Percentiles rank a stretch among this genome's conserved stretches.
phyloP scores from a whole-genome alignment of 2,797 vertebrate genomes.

The Lagorchestes hirsutus region DNA sequence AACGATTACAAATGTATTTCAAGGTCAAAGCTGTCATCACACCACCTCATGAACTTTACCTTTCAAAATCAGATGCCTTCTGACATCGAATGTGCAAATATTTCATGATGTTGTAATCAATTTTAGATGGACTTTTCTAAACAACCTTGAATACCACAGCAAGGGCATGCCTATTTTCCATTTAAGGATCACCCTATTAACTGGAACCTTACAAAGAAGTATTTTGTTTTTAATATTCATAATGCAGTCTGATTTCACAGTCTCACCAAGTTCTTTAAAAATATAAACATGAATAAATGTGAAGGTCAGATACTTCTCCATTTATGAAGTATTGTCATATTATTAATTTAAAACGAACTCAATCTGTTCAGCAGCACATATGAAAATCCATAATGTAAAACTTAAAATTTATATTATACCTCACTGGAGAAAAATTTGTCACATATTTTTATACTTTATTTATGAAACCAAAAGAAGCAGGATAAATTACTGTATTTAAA shows the following conservation, averaged over 20 bases:
- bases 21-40: conserved; percentile 45
- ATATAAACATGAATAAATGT: conserved; percentile 38
- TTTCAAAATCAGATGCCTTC: conserved; percentile 29
- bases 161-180: conserved; percentile 13
- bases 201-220: conserved; percentile 22
- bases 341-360: conserved; percentile 61
- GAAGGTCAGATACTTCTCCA: background rate
- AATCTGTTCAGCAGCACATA: conserved; percentile 8
- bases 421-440: conserved; percentile 23
- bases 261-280: conserved; percentile 7
- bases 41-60: conserved; percentile 50
- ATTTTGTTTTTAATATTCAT: conserved; percentile 34
- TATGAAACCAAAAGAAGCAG: conserved; percentile 45
- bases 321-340: conserved; percentile 16
- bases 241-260: conserved; percentile 33
- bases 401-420: conserved; percentile 45
- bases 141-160: conserved; percentile 55
- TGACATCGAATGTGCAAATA: conserved; percentile 13
- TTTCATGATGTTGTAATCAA: conserved; percentile 46
- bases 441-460: conserved; percentile 48
- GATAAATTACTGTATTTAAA: conserved; percentile 19
- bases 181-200: conserved; percentile 11
- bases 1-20: conserved; percentile 2
- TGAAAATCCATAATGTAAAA: conserved; percentile 29
- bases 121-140: conserved; percentile 21